Percentiles rank a stretch among this genome's conserved stretches.
These are phyloP conservation scores for Babyrousa celebensis DNA, from an alignment of 2,797 vertebrate genomes.

Conservation along the genomic window DNA sequence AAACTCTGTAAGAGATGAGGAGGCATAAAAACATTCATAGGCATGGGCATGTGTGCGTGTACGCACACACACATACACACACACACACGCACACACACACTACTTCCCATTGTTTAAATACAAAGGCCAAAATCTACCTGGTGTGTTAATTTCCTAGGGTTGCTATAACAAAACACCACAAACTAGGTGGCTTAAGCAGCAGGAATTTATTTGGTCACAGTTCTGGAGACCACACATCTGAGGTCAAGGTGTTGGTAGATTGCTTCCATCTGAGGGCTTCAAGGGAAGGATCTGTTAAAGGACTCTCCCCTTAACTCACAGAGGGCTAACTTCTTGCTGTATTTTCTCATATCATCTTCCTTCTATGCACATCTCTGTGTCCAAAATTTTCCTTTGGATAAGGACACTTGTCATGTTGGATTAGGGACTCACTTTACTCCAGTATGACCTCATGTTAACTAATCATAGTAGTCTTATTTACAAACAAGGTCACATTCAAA, in stretches of 20 bases:
- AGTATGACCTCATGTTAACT: not conserved
- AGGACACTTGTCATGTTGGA: not conserved
- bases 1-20: not conserved
- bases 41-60: no score
- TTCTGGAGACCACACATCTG: not conserved
- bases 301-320: not conserved
- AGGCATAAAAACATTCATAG: rapidly evolving
- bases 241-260: not conserved
- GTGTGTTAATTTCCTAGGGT: not conserved
- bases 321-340: not conserved
- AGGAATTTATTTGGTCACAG: not conserved
- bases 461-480: not conserved
- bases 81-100: not conserved
- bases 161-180: not conserved
- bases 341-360: not conserved
- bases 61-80: not conserved
- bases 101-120: not conserved
- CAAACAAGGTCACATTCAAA: not conserved
- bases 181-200: not conserved
- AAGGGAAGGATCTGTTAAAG: not conserved
- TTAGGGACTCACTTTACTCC: not conserved
- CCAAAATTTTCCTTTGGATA: not conserved
- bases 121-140: not conserved
- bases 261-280: not conserved
- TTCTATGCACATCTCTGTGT: not conserved